phyloP scores from a whole-genome alignment of 2,888 invertebrate species.

The Tetheella fluctuosa region DNA sequence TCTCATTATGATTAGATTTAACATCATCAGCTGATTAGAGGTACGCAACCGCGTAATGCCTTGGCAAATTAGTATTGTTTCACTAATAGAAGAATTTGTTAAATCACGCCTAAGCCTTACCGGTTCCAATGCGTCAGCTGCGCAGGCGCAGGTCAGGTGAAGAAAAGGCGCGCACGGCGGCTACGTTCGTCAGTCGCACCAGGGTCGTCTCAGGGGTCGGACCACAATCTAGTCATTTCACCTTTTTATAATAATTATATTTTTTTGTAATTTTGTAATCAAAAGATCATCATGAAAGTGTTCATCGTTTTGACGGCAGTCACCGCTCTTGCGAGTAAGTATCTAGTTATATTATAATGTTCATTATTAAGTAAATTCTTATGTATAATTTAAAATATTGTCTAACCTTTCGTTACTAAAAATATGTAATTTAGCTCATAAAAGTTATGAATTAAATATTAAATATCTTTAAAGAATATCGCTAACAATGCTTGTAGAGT shows the following conservation, averaged over 20 bases:
- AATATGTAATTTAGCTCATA: too few relatives aligned
- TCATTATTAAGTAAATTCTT: neutral
- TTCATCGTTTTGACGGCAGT: slow-evolving; percentile 77
- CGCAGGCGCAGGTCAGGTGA: slow-evolving; percentile 67
- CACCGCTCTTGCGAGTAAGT: slow-evolving; percentile 79
- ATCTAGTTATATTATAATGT: slow-evolving; percentile 22
- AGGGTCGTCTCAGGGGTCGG: slow-evolving; percentile 75
- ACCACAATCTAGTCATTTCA: slow-evolving; percentile 79
- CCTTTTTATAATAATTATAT: slow-evolving; percentile 50
- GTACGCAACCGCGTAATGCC: slow-evolving; percentile 46
- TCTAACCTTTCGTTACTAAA: neutral
- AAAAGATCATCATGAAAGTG: slow-evolving; percentile 81
- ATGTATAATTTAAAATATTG: neutral
- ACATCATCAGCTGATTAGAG: slow-evolving; percentile 47
- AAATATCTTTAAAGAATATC: neutral
- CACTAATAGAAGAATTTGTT: slow-evolving; percentile 66
- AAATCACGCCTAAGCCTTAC: slow-evolving; percentile 74
- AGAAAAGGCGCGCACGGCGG: slow-evolving; percentile 79
- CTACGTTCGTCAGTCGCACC: slow-evolving; percentile 72
- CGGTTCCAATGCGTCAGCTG: slow-evolving; percentile 58
- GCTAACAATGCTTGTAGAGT: neutral
- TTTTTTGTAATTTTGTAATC: slow-evolving; percentile 50
- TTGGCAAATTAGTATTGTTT: slow-evolving; percentile 64
- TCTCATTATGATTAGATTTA: slow-evolving; percentile 25
- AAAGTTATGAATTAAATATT: neutral